Conservation (phyloP, 2,797 vertebrate genomes). For the Spinus pinus region DNA sequence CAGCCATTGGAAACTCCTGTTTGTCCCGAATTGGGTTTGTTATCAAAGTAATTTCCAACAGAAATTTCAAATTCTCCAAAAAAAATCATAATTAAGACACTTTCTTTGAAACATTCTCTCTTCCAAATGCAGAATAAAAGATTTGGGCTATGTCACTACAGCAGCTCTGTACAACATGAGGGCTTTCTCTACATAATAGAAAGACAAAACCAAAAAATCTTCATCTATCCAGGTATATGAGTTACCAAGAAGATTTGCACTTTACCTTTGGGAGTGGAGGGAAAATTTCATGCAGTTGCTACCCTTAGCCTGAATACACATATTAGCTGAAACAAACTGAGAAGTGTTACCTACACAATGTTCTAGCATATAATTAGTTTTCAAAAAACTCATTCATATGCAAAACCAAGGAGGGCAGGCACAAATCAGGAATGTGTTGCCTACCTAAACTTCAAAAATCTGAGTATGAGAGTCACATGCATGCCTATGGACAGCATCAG, state of each 20-base stretch:
- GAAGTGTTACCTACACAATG: neutral
- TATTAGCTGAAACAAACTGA: neutral
- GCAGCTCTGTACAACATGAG: neutral
- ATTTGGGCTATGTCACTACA: neutral
- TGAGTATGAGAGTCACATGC: neutral
- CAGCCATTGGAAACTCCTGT: neutral
- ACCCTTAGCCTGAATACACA: neutral
- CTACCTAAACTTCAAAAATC: neutral
- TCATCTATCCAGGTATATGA: neutral
- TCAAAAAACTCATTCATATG: neutral
- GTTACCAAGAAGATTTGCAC: neutral
- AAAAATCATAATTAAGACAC: neutral
- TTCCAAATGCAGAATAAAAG: neutral
- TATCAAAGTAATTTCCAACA: neutral
- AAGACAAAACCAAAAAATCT: neutral
- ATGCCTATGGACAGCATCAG: neutral
- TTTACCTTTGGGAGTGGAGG: neutral
- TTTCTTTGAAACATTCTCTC: neutral
- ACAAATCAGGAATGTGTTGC: neutral
- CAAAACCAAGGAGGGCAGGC: neutral
- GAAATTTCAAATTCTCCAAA: neutral
- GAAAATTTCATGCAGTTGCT: neutral
- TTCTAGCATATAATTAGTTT: neutral
- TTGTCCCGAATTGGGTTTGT: rapidly evolving
- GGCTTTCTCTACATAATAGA: neutral